Base-by-base conservation (phyloP, 2,113 vertebrate genomes). In the Archocentrus centrarchus region DNA sequence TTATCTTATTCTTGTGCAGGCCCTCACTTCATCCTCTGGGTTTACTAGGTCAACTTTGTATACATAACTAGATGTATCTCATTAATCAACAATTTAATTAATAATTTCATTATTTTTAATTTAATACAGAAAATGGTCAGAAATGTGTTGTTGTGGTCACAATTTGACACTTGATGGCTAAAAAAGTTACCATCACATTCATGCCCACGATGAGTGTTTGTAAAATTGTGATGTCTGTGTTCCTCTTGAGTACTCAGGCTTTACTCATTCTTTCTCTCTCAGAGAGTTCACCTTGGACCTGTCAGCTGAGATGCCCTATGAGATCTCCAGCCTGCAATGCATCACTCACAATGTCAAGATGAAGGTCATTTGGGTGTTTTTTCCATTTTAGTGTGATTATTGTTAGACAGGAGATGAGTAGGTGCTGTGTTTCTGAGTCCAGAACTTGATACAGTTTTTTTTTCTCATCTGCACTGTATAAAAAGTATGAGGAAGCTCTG, bases 271-370 rank as follows among this genome's bases (percentile, higher is more conserved):
- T 66, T 4, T 11, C 35, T 27, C 44, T 13, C 35, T 47, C 82
- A 95, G 95, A 81, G 93, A 93, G 77, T 98, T 98, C 92, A 95
- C 87, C 27, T 64, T 97, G 85, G 94, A 93, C 53, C 88, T 97
- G 93, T 97, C 95, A 14, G 79, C 97, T 57, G 96, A 97, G 89
- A 97, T 97, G 97, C 96, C 96, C 0, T 81, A 95, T 7, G 63
- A 94, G 91, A 97, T 98, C 84, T 86, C 88, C 50, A 60, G 70
- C 47, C 94, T 97, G 78, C 50, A 59, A 3, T 94, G 95, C 82
- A 84, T 89, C 79, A 97, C 96, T 55, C 96, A 97, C 77, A 11
- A 87, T 47, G 84, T 97, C 76, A 95, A 95, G 93, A 93, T 93
- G 11, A 98, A 98, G 96, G 96, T 98, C 11, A 60, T 3, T 41